Evolutionary conservation across 2,797 vertebrate genomes (phyloP).

Genomic region (Sebastes minor): DNA sequence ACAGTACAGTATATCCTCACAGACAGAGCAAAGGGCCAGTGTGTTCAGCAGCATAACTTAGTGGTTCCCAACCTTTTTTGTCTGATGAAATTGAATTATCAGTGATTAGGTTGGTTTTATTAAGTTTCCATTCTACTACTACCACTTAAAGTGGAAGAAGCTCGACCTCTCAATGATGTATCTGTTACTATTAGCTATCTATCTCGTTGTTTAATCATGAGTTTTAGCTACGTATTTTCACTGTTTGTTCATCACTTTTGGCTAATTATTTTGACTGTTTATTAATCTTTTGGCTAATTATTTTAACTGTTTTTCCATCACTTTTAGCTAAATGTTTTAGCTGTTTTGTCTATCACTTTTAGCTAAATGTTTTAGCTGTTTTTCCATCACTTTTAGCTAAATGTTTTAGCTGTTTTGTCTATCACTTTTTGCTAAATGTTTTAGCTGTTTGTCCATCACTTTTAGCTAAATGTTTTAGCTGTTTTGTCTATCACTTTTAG

Average conservation of each 20-base stretch:
- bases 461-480: no score
- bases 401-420: no score
- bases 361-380: no score
- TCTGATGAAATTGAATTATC: neutral
- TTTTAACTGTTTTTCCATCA: accelerated
- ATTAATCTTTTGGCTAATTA: neutral
- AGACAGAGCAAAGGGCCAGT: neutral
- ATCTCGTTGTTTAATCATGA: neutral
- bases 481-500: no score
- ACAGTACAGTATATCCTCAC: neutral
- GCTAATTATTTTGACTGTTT: neutral
- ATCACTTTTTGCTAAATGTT: neutral
- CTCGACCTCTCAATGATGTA: neutral
- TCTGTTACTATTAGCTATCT: neutral
- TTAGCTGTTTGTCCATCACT: no score
- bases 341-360: no score
- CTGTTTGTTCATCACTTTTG: no score
- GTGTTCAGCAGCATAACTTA: neutral
- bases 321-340: no score
- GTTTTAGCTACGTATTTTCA: neutral
- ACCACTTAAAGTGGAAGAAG: neutral
- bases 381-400: no score
- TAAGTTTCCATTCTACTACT: no score
- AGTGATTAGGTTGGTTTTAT: neutral
- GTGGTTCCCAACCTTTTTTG: neutral